Evolutionary conservation across 2,888 invertebrate genomes (phyloP), one percentile per base, ranked within the genome.

Genomic region (Cephus rjabovi): DNA sequence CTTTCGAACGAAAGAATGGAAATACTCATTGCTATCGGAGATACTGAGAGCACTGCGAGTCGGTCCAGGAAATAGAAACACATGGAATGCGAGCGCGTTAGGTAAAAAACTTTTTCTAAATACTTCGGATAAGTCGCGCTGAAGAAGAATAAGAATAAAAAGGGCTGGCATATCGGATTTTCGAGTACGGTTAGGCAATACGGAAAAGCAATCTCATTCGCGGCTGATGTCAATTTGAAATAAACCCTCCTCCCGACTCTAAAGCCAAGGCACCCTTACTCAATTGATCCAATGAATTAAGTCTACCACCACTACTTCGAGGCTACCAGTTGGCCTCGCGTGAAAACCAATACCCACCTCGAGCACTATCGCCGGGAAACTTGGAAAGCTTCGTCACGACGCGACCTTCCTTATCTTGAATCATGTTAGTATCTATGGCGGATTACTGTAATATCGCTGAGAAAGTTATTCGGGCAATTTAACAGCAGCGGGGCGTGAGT

Each of bases 261-360:
- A 74, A 74, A 74, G 74, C 74, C 74, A 34, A 4, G 37, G 34
- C 35, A 35, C 74, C 34, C 74, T 74, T 74, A 74, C 34, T 74
- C 74, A 34, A 74, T 74, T 74, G 74, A 35, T 74, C 74, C 74
- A 74, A 74, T 74, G 74, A 74, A 74, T 30, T 34, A 34, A 74
- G 35, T 74, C 74, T 74, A 11, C 31, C 23, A 34, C 34, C 34
- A 34, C 74, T 35, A 35, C 35, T 74, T 74, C 35, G n/a, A 30
- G 74, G 23, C 9, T 34, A 34, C 15, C 71, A 34, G 23, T 35
- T 30, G n/a, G 30, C 35, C 35, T 74, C 11, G 12, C 34, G 74
- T 23, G 74, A n/a, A 74, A 30, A 74, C 34, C 74, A 33, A 71
- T 56, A 56, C 71, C 31, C 31, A 33, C 71, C 31, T 31, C 71